Evolutionary conservation across 2,113 vertebrate genomes (phyloP), one percentile per base, ranked within the genome.

Genomic region (Orthonyx spaldingii): DNA sequence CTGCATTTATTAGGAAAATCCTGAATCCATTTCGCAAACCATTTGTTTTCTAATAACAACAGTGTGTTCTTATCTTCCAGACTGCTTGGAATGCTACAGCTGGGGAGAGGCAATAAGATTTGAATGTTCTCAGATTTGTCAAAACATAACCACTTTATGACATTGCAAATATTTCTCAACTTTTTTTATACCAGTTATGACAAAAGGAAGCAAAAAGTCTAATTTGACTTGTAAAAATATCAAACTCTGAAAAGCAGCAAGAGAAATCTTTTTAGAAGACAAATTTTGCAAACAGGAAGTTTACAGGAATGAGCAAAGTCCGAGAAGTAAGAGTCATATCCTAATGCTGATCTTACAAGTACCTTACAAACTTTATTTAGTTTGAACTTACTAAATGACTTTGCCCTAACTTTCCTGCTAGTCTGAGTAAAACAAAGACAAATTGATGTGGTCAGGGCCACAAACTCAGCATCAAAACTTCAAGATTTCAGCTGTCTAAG

Each of bases 291-390:
- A 90, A 77, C 66, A 93, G 55, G 71, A 96, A 94, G 55, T 75
- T 75, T 66, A 74, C 21, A 80, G 66, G 55, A 88, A 94, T 77
- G 33, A 89, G 30, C 24, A 52, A 78, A 85, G 47, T 70, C 78
- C 3, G 5, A 95, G 57, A 95, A 92, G 32, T 55, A 84, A 65
- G 65, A 89, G 70, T 94, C 74, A 95, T 75, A 95, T 85, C 70
- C 74, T 91, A 66, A 57, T 7, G 4, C 42, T 83, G 59, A 76
- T 80, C 46, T 83, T 89, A 80, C 61, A 91, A 75, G 30, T 53
- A 77, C 5, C 10, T 52, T 65, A 72, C 5, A 66, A 42, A 72
- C 4, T 79, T 76, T 19, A 53, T 69, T 87, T 79, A 76, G 35
- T 59, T 82, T 37, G 26, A 85, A 71, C 37, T 76, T 27, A 65